Evolutionary conservation across 2,797 vertebrate genomes (phyloP), one percentile per base, ranked within the genome.

Genomic region (Rhynchonycteris naso): DNA sequence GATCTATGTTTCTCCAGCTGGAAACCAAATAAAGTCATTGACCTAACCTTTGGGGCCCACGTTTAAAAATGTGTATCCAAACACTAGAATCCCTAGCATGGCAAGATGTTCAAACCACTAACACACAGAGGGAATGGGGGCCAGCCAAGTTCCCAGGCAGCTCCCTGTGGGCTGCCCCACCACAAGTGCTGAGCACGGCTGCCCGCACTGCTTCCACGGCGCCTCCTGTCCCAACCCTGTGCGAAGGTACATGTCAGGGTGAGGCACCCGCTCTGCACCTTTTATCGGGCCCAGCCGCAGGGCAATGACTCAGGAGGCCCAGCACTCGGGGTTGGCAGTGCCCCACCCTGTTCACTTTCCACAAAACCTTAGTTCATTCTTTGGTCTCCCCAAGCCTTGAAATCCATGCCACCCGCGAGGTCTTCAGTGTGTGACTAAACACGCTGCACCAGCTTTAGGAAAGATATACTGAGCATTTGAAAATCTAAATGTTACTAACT

Each of bases 401-500:
- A 86, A 54, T 81, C 72, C 58, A 66, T 6, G 22, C 50, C 80
- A 18, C 7, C 30, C 11, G 1, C 24, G 43, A 91, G 26, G 19
- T 15, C 59, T 71, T 79, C 30, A 30, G n/a, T n/a, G 30, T 10
- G 66, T 83, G 58, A 66, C 38, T 26, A 43, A 82, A 33, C 56
- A 47, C 2, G 8, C 12, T 65, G 18, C 88, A 69, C 7, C 58
- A 90, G 82, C 72, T 85, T 90, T 56, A 65, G 91, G 38, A 58
- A 63, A 87, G 30, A 35, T 83, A 50, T 58, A 88, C 6, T 35
- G 22, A 95, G 76, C 30, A 63, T 26, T 11, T 69, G 54, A 85
- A 85, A 74, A 93, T 74, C 63, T 81, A 88, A 63, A 54, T 79
- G 59, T 91, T 71, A 95, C 80, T 79, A 88, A 90, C 58, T 78